A percentile compares a stretch with the other conserved stretches of the same genome.
phyloP scores from a whole-genome alignment of 2,888 invertebrate genomes.

The Oscheius sp. region DNA sequence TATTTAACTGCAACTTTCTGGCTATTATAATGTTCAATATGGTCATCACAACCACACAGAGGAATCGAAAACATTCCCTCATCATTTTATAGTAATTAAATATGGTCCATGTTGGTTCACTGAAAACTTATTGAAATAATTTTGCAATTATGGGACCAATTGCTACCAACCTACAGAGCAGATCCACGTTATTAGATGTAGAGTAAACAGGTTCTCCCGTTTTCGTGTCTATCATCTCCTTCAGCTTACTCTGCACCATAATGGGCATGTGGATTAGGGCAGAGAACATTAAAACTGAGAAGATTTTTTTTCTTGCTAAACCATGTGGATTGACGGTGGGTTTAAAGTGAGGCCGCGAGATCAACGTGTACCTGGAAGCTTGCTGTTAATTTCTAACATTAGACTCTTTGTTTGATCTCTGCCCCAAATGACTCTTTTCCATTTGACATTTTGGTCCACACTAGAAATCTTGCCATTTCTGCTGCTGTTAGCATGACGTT shows the following conservation, averaged over 20 bases:
- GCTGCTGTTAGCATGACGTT: slow-evolving; percentile 27
- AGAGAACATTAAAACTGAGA: slow-evolving; percentile 52
- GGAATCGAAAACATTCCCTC: slow-evolving; percentile 66
- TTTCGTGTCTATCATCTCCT: slow-evolving; percentile 41
- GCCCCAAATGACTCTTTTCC: slow-evolving; percentile 9
- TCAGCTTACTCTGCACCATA: slow-evolving; percentile 57
- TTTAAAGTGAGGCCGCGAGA: slow-evolving; percentile 58
- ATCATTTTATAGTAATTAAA: slow-evolving; percentile 67
- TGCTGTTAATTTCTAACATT: neutral
- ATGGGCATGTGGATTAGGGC: slow-evolving; percentile 69
- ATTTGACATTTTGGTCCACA: slow-evolving; percentile 1
- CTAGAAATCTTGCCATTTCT: slow-evolving; percentile 26
- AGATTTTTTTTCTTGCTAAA: slow-evolving; percentile 59
- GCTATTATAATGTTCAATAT: slow-evolving; percentile 67
- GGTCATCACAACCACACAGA: slow-evolving; percentile 64
- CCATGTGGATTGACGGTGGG: slow-evolving; percentile 39
- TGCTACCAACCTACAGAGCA: slow-evolving; percentile 62
- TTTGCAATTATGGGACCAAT: neutral
- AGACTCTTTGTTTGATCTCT: neutral
- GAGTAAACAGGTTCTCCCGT: slow-evolving; percentile 35
- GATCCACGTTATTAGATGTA: slow-evolving; percentile 62
- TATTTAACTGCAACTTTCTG: slow-evolving; percentile 62
- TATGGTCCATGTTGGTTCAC: slow-evolving; percentile 63
- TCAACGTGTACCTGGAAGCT: slow-evolving; percentile 60
- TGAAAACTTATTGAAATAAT: slow-evolving; percentile 39